These are phyloP conservation scores for Eledona agricola DNA, from an alignment of 2,888 invertebrate genomes.

Conservation along the genomic window DNA sequence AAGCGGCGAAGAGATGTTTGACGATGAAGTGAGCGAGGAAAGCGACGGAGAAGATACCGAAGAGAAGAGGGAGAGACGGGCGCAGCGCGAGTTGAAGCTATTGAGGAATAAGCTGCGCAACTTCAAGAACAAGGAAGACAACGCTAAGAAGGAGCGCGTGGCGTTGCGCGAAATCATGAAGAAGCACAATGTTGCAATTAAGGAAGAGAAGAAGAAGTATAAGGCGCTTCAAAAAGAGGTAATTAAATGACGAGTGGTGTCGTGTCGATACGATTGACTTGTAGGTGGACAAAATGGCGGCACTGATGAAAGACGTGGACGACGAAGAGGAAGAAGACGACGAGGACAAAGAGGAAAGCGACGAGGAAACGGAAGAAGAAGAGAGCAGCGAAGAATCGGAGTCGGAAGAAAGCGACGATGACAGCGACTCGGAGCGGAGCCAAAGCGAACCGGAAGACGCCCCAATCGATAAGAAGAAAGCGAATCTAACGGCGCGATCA, in stretches of 20 bases:
- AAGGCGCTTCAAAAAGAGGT: constrained; percentile 87
- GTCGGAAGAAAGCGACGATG: constrained; percentile 69
- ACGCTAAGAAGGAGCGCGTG: constrained; percentile 81
- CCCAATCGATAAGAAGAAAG: constrained; percentile 72
- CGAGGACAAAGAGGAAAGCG: constrained; percentile 67
- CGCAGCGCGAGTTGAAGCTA: constrained; percentile 76
- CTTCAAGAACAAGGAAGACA: constrained; percentile 71
- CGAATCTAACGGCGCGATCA: constrained; percentile 70
- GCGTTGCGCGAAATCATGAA: constrained; percentile 82
- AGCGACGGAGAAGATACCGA: constrained; percentile 73
- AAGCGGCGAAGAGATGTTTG: constrained; percentile 62
- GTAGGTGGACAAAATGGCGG: constrained; percentile 89
- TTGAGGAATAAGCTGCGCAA: constrained; percentile 66
- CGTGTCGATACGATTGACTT: no score
- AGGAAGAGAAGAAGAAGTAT: constrained; percentile 83
- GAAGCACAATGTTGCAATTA: constrained; percentile 79
- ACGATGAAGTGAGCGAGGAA: constrained; percentile 68
- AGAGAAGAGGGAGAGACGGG: constrained; percentile 68
- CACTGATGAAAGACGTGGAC: constrained; percentile 82
- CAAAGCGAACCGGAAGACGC: constrained; percentile 69
- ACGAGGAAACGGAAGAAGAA: constrained; percentile 67
- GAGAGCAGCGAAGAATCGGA: constrained; percentile 68
- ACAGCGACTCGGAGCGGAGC: constrained; percentile 73
- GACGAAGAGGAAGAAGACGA: constrained; percentile 74
- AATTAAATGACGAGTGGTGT: no score